Base-by-base conservation (phyloP, 2,797 vertebrate species). In the Sebastes aleutianus region DNA sequence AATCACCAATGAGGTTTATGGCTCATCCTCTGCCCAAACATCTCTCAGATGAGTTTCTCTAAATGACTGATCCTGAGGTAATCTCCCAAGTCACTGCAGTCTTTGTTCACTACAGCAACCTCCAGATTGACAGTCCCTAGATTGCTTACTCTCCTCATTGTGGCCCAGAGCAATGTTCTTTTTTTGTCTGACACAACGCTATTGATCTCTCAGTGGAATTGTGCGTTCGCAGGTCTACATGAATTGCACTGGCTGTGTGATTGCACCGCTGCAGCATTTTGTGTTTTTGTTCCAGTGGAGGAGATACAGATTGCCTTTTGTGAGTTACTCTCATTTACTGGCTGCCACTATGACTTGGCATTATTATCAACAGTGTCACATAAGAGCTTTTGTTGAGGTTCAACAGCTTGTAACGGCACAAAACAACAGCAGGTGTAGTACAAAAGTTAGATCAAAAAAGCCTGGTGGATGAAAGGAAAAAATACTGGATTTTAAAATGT, bases 181-280 rank as follows among this genome's bases (percentile, higher is more conserved):
- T 63, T 86, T 39, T 43, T 80, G 85, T 89, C 83, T 87, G 89
- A 87, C 85, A 86, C 88, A 74, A 84, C 12, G 58, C 79, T 80
- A 91, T 93, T 88, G 91, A 94, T 93, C 91, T 79, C 75, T 62
- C 82, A 2, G 73, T 81, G 86, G 84, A 88, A 85, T 79, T 82
- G 80, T 85, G 88, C 69, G 80, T 91, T 88, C 79, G 29, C 69
- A 69, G 54, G 70, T 79, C 79, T 80, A 34, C 75, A 65, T 79
- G 83, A 90, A 85, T 89, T 71, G 80, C 72, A 79, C 58, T 58
- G 61, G 31, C 70, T 65, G 43, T 66, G 72, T 84, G 80, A 88
- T 90, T 87, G 86, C 79, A 76, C 64, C 13, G 50, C 62, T 73
- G 74, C 85, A 58, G 82, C 54, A 31, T 71, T 83, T 83, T 73